Evolutionary conservation across 2,888 invertebrate species (phyloP), one percentile per base, ranked within the genome.

Genomic region (Empis stercorea): DNA sequence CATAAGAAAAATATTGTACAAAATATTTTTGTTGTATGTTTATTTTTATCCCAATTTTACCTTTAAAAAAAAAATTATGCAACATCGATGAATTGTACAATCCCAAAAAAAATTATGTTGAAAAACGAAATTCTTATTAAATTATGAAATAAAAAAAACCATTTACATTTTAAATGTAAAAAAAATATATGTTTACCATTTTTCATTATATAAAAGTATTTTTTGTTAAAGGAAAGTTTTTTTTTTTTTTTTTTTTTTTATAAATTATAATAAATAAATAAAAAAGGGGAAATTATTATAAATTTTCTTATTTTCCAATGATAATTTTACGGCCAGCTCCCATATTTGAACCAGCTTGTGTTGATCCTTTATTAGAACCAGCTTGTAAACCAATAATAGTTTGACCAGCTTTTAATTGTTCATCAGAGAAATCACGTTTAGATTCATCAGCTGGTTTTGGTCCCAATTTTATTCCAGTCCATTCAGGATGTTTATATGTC

Each of bases 311-410:
- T 81, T 92, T 91, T 76, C 88, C 88, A 66, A 91, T 76, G 63
- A 92, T 77, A 73, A 91, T 91, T 71, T 91, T 89, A 65, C 91
- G 84, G 59, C 85, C 81, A 55, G 89, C 89, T 53, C 94, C 94
- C 50, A 93, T 76, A 71, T 87, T 94, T 68, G 81, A 80, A 27
- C 95, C 95, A 27, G 91, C 81, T 71, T 94, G 94, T 51, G 86
- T 84, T 58, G 94, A 94, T 39, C 94, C 95, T 73, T 94, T 92
- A 81, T 96, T 96, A 68, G 83, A 84, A 50, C 96, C 96, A 57
- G 92, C 93, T 71, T 96, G 95, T 45, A 96, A 84, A 61, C 94
- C 93, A 61, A 96, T 87, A 61, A 92, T 76, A 56, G 83, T 79
- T 72, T 95, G 80, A 23, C 93, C 93, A 56, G 92, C 91, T 58